Base-by-base conservation (phyloP, 2,113 vertebrate species). In the Amia ocellicauda region DNA sequence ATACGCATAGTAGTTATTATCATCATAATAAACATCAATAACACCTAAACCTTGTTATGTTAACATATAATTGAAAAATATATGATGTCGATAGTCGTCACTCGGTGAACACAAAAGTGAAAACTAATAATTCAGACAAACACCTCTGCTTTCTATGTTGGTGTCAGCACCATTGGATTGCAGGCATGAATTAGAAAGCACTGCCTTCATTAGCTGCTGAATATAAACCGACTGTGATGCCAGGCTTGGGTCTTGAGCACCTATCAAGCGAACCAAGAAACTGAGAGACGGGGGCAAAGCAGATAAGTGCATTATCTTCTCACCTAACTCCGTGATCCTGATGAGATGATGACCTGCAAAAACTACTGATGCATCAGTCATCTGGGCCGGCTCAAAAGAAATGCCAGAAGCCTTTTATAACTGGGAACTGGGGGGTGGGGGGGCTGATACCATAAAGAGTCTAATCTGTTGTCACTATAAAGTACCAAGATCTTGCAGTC, bases 211-310 rank as follows among this genome's bases (percentile, higher is more conserved):
- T 79, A 81, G 73, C 74, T 52, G 42, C 79, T 86, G 56, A 87
- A 89, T 79, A 88, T 72, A 80, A 66, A 72, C 71, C 58, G 78
- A 80, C 79, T 79, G 71, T 85, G 83, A 86, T 87, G 84, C 82
- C 76, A 74, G 80, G 79, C 76, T 4, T 79, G 60, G 80, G 82
- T 74, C 73, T 74, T 78, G 78, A 81, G 77, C 74, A 82, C 86
- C 85, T 80, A 78, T 86, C 80, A 86, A n/a, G 69, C 73, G 58
- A 3, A 41, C 78, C 71, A 85, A 64, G 75, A 78, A 81, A n/a
- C n/a, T 74, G 78, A 57, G 75, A 62, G 64, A 74, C 78, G 67
- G 78, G 82, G 81, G 79, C 67, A 72, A 74, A 29, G 66, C 63
- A 75, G 78, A 85, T 83, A 87, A 84, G 77, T 81, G 80, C 76